Percentiles rank a stretch among this genome's conserved stretches.
phyloP scores from a whole-genome alignment of 2,797 vertebrate species.

The Megalops cyprinoides region DNA sequence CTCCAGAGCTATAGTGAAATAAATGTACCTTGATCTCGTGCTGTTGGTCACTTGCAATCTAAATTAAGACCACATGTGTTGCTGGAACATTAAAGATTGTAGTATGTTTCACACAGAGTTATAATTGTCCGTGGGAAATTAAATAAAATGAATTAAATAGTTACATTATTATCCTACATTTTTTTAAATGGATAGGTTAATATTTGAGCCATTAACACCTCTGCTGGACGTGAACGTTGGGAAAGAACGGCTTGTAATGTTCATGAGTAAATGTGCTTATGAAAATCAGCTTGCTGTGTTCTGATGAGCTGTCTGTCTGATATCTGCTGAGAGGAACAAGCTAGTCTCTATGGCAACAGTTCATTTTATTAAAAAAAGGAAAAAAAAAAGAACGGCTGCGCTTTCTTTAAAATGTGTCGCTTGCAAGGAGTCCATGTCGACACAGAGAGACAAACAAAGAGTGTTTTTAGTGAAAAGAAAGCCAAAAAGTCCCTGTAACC shows the following conservation, averaged over 20 bases:
- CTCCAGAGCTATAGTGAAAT: too few species aligned
- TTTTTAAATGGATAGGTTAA: too few species aligned
- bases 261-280: constrained; percentile 6
- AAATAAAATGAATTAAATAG: too few species aligned
- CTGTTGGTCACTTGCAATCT: too few species aligned
- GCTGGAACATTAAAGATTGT: too few species aligned
- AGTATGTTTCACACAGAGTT: too few species aligned
- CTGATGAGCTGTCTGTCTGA: constrained; percentile 15
- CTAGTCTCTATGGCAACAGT: constrained; percentile 30
- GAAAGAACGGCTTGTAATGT: not conserved
- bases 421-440: constrained; percentile 3
- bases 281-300: constrained; percentile 6
- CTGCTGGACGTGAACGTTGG: not conserved
- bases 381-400: not conserved
- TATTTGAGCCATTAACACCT: not conserved
- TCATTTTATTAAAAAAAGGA: not conserved
- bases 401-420: constrained; percentile 13
- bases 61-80: too few species aligned
- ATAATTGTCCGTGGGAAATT: too few species aligned
- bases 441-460: constrained; percentile 13
- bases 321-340: not conserved
- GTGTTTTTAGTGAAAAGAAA: too few species aligned
- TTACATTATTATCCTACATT: too few species aligned
- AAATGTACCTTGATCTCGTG: too few species aligned
- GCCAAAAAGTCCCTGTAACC: not conserved